A percentile compares a stretch with the other conserved stretches of the same genome.
phyloP scores from a whole-genome alignment of 2,113 vertebrate genomes.

The Cryptoleucopteryx plumbea region DNA sequence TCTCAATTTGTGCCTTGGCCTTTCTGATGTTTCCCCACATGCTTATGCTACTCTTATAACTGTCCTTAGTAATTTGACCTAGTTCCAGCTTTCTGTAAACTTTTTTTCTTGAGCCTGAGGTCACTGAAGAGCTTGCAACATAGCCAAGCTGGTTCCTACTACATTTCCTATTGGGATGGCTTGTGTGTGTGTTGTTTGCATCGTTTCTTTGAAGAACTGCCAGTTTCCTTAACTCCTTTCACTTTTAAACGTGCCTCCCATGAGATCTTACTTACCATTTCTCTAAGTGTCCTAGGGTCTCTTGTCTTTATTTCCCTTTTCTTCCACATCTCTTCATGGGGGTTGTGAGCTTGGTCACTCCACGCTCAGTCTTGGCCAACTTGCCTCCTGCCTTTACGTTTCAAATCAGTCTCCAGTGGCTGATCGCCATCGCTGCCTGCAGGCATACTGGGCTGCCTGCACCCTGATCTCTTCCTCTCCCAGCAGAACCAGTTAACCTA shows the following conservation, averaged over 20 bases:
- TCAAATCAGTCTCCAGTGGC: neutral
- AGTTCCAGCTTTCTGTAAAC: neutral
- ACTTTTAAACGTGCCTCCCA: neutral
- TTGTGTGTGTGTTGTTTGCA: neutral
- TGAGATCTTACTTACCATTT: neutral
- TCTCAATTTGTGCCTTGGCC: neutral
- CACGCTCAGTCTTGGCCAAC: fast-evolving
- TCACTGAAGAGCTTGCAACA: neutral
- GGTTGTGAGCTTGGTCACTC: neutral
- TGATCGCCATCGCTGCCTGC: neutral
- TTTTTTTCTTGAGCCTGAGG: neutral
- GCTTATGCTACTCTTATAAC: neutral
- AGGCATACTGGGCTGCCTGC: neutral
- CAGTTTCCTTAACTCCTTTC: neutral
- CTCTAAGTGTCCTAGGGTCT: fast-evolving
- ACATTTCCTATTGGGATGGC: neutral
- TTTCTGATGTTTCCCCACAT: neutral
- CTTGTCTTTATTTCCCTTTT: neutral
- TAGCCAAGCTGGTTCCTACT: neutral
- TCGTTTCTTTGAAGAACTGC: neutral
- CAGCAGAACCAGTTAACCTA: neutral
- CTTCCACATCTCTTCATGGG: fast-evolving
- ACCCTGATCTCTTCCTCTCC: neutral
- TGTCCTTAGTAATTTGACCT: slow-evolving; percentile 17
- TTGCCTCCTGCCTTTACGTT: neutral